These are phyloP conservation scores for Clarias pachynema DNA, from an alignment of 2,797 vertebrate genomes.

Conservation along the genomic window DNA sequence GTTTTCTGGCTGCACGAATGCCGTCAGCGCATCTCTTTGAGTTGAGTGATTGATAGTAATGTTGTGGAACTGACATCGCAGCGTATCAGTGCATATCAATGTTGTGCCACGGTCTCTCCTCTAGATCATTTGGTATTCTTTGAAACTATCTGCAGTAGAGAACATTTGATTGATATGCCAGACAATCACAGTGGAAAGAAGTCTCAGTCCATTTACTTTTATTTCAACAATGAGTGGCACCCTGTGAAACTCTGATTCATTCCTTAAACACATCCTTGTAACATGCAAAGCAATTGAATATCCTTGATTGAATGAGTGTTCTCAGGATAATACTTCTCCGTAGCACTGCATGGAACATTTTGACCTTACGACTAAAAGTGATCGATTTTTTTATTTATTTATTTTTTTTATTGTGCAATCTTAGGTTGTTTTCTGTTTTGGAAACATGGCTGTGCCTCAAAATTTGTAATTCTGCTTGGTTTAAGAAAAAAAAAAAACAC, in stretches of 20 bases:
- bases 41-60: constrained; percentile 40
- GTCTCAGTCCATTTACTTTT: constrained; percentile 56
- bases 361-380: constrained; percentile 32
- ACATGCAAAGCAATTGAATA: constrained; percentile 37
- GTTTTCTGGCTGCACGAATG: constrained; percentile 18
- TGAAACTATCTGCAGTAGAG: constrained; percentile 25
- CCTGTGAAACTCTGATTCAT: constrained; percentile 47
- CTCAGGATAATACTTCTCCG: not conserved
- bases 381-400: not conserved
- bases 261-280: constrained; percentile 48
- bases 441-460: too few relatives aligned
- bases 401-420: not conserved
- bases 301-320: constrained; percentile 44
- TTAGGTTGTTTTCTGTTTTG: not conserved
- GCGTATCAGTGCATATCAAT: constrained; percentile 39
- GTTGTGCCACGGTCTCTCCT: constrained; percentile 17
- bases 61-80: constrained; percentile 31
- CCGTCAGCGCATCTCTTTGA: not conserved
- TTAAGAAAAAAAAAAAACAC: too few relatives aligned
- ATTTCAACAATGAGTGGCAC: constrained; percentile 44
- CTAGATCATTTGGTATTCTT: constrained; percentile 49
- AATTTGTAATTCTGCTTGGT: too few relatives aligned
- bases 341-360: not conserved
- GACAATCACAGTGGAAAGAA: constrained; percentile 53
- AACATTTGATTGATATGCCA: constrained; percentile 59